phyloP scores from a whole-genome alignment of 2,888 invertebrate species.

The Halictus ligatus region DNA sequence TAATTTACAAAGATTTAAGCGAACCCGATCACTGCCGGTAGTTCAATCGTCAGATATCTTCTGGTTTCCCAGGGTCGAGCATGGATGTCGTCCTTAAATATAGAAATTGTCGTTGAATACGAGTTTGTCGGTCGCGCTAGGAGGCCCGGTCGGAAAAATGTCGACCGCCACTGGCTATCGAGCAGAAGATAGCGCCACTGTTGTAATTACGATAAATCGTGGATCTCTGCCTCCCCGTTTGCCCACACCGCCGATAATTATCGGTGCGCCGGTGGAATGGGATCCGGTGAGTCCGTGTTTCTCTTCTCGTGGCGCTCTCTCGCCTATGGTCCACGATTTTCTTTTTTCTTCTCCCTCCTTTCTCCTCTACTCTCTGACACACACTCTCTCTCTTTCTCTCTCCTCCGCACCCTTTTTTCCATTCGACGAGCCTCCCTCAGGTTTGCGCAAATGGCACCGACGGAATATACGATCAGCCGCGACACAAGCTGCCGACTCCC shows the following conservation, averaged over 20 bases:
- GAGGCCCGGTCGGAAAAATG: conserved; percentile 23
- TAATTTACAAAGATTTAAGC: not conserved
- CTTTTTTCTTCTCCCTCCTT: not conserved
- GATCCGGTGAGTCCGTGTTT: conserved; percentile 50
- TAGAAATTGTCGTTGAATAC: not conserved
- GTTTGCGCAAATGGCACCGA: conserved; percentile 56
- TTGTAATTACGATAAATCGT: conserved; percentile 68
- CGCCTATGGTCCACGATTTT: conserved; percentile 27
- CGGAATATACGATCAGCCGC: conserved; percentile 48
- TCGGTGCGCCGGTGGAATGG: conserved; percentile 39
- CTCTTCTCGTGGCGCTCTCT: conserved; percentile 29
- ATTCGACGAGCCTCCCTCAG: conserved; percentile 25
- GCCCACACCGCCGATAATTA: conserved; percentile 62
- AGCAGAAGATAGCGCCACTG: conserved; percentile 40
- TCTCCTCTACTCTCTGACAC: conserved; percentile 22
- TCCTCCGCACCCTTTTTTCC: conserved; percentile 25
- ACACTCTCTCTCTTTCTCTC: not conserved
- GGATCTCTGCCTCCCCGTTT: not conserved
- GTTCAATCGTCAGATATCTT: not conserved
- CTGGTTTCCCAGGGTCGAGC: not conserved
- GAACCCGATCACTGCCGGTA: not conserved
- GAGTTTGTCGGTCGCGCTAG: conserved; percentile 5
- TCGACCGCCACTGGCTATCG: conserved; percentile 25
- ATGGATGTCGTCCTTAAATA: not conserved
- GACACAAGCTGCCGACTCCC: conserved; percentile 40